Evolutionary conservation across 2,113 vertebrate species (phyloP).

Genomic region (Thalassarche chlororhynchos): DNA sequence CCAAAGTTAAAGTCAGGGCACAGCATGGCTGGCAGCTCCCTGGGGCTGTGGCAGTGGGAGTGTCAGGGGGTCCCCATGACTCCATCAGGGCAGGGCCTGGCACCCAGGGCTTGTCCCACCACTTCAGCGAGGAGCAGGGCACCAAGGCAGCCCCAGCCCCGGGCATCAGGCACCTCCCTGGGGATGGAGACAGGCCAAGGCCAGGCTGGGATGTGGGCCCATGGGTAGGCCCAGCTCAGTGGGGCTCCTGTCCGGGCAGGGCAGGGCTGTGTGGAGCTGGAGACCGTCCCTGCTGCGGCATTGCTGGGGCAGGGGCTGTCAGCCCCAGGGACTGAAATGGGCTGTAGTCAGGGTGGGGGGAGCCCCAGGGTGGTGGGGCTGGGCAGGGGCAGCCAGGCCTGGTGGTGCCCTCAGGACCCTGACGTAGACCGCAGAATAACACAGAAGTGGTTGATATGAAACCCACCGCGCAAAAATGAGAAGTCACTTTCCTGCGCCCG

Average conservation of each 20-base stretch:
- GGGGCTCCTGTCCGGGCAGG: no score
- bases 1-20: not conserved
- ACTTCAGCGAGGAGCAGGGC: not conserved
- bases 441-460: not conserved
- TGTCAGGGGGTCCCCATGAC: not conserved
- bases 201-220: fast-evolving
- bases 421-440: not conserved
- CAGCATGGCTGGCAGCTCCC: not conserved
- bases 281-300: fast-evolving
- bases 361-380: fast-evolving
- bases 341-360: no score
- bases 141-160: fast-evolving
- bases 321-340: not conserved
- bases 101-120: not conserved
- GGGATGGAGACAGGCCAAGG: not conserved
- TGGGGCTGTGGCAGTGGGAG: not conserved
- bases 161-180: no score
- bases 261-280: not conserved
- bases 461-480: not conserved
- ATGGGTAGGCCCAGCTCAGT: not conserved
- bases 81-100: not conserved
- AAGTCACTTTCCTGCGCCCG: not conserved
- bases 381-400: not conserved
- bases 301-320: not conserved
- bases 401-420: not conserved